phyloP scores from a whole-genome alignment of 1,140 invertebrate species.

The Bombus fervidus region DNA sequence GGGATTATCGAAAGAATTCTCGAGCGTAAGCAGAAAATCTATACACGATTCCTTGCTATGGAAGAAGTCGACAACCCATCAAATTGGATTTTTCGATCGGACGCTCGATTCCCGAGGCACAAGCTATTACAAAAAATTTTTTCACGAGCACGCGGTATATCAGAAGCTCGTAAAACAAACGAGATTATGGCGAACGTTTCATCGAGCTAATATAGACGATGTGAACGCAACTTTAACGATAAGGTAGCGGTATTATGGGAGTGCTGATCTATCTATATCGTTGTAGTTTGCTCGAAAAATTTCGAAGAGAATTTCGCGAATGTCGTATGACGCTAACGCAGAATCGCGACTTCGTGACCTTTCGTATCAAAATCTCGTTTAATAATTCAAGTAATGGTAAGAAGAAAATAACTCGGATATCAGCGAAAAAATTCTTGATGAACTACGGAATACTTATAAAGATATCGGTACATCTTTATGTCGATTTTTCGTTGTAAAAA shows the following conservation, averaged over 20 bases:
- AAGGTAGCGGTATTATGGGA: not conserved
- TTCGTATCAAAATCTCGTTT: not conserved
- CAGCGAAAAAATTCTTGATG: too few species aligned
- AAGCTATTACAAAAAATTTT: not conserved
- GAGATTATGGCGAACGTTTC: not conserved
- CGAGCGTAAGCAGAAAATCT: too few species aligned
- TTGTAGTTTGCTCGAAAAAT: not conserved
- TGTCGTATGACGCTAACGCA: not conserved
- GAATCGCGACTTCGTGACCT: not conserved
- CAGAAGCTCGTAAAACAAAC: not conserved
- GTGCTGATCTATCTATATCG: not conserved
- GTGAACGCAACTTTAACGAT: constrained; percentile 1
- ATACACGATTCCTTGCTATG: not conserved
- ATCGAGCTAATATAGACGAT: not conserved
- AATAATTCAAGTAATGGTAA: not conserved
- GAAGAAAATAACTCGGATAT: too few species aligned
- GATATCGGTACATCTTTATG: too few species aligned
- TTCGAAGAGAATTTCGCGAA: not conserved
- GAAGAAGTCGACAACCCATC: not conserved
- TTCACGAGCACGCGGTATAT: not conserved
- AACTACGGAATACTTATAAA: too few species aligned
- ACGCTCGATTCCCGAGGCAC: too few species aligned
- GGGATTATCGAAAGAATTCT: not conserved
- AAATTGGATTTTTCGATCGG: not conserved
- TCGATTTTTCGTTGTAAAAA: too few species aligned